Base-by-base conservation (phyloP, 30 jellyfish, hydroid and myxozoan genomes). In the Calvadosia cruxmelitensis region DNA sequence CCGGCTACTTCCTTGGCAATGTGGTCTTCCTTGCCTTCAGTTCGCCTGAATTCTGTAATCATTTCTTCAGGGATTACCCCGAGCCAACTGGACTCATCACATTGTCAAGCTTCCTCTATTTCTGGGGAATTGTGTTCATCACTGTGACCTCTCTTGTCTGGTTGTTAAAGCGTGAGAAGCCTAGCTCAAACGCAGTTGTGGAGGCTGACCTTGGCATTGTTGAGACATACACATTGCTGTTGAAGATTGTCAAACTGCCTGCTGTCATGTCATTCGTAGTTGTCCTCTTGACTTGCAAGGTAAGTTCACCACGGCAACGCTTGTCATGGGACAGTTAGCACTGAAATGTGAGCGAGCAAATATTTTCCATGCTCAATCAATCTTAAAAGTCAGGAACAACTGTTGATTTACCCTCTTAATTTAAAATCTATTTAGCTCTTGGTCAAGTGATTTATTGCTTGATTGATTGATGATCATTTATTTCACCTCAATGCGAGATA, bases 1-100 rank as follows among this genome's bases (percentile, higher is more conserved):
- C 95, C 7, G 99, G 99, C 0, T 91, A 83, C 61, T 82, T 91
- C 68, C 66, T 91, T 52, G 99, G 95, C 10, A 91, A 91, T 75
- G 95, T 91, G n/a, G 92, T 83, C 32, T 78, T 91, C 35, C 78
- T 91, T n/a, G 95, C 95, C 0, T 72, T 91, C 48, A 77, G 80
- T 62, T 91, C 99, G 12, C 78, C 94, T 0, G 92, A 79, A 73
- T 91, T 91, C 65, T 71, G 95, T 52, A 89, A 89, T 57, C 67
- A 68, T 28, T 89, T 78, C 71, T 20, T 89, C 3, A 63, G 98
- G 52, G 52, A 94, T 2, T 49, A 12, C 0, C 98, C 98, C 0
- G 77, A 85, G 51, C 48, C 23, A 2, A 31, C 64, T 1, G 98
- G 98, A 0, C 75, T 82, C 15, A 85, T 89, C n/a, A 89, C 98